phyloP scores from a whole-genome alignment of 1,140 invertebrate species.

The Leguminivora glycinivorella region DNA sequence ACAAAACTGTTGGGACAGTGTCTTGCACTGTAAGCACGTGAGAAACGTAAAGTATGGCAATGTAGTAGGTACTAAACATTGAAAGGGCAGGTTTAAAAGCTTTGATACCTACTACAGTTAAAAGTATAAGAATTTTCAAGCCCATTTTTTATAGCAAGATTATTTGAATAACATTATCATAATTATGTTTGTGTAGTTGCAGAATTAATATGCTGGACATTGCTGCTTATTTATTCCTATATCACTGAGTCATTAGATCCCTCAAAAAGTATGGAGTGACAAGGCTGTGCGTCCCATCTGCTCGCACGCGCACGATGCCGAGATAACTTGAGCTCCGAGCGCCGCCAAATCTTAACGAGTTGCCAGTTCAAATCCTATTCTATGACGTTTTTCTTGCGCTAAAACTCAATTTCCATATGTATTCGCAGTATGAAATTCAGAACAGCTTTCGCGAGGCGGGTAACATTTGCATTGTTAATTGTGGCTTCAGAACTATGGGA shows the following conservation, averaged over 20 bases:
- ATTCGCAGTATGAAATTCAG: conserved; percentile 66
- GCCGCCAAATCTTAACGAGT: conserved; percentile 50
- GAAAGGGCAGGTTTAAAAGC: no score
- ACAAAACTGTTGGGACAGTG: no score
- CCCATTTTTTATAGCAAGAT: no score
- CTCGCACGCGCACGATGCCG: not conserved
- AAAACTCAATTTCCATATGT: conserved; percentile 68
- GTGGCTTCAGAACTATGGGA: conserved; percentile 41
- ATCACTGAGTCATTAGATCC: not conserved
- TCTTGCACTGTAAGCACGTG: no score
- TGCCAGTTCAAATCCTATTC: conserved; percentile 41
- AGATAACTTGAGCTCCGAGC: not conserved
- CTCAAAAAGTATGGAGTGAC: not conserved
- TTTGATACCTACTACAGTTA: no score
- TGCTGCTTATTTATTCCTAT: not conserved
- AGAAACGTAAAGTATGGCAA: no score
- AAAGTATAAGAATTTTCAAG: no score
- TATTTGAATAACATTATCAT: no score
- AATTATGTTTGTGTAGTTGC: no score
- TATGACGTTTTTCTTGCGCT: conserved; percentile 55
- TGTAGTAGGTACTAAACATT: no score
- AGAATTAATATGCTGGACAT: no score
- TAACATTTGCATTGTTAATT: conserved; percentile 70
- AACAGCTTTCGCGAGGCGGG: conserved; percentile 49
- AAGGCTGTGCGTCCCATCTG: not conserved